A percentile compares a stretch with the other conserved stretches of the same genome.
Evolutionary conservation across 1,140 invertebrate genomes (phyloP).

Genomic region (Acyrthosiphon pisum): DNA sequence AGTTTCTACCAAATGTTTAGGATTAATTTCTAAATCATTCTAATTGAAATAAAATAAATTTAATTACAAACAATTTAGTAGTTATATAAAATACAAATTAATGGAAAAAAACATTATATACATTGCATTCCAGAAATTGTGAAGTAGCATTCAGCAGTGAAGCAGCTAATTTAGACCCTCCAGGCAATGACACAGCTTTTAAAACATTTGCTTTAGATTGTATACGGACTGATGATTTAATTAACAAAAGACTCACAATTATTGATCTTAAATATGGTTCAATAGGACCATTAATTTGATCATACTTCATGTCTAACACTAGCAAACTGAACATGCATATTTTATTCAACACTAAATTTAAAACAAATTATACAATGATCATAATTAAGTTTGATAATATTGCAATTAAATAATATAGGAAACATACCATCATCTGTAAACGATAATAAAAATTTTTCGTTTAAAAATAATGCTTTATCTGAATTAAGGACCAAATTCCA

Average conservation of each 20-base stretch:
- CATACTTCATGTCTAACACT: conserved; percentile 21
- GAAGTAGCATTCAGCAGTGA: conserved; percentile 20
- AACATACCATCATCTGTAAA: conserved; percentile 73
- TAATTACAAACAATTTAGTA: background rate
- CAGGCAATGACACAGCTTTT: background rate
- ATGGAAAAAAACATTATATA: background rate
- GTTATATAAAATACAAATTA: background rate
- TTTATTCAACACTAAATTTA: conserved; percentile 34
- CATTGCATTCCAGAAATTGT: conserved; percentile 26
- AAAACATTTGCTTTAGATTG: conserved; percentile 42
- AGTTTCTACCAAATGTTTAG: conserved; percentile 60
- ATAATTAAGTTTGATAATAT: background rate
- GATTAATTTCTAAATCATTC: conserved; percentile 37
- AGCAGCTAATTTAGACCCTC: conserved; percentile 20
- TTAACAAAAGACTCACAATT: conserved; percentile 32
- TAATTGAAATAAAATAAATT: conserved; percentile 12
- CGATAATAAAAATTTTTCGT: conserved; percentile 79
- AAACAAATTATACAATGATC: conserved; percentile 1
- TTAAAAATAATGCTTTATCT: conserved; percentile 81
- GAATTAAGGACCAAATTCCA: conserved; percentile 76
- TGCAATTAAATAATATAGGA: background rate
- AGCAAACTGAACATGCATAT: conserved; percentile 45
- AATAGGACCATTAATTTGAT: conserved; percentile 49
- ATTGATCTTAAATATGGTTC: conserved; percentile 51
- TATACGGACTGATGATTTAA: conserved; percentile 30